These are phyloP conservation scores for Melopsittacus undulatus DNA, from an alignment of 2,797 vertebrate species.

Conservation along the genomic window DNA sequence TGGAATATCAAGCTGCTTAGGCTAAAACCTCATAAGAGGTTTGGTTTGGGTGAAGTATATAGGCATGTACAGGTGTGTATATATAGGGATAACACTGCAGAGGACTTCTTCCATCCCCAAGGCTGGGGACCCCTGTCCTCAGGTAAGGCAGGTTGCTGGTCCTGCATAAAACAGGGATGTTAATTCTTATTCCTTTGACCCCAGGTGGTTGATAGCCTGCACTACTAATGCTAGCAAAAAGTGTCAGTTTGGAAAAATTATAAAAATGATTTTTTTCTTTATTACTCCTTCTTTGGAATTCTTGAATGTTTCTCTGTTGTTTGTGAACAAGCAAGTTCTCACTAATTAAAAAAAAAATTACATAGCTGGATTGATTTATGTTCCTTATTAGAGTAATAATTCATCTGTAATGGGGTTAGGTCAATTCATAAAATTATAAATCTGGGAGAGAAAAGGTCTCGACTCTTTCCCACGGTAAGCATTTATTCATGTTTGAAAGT, in stretches of 20 bases:
- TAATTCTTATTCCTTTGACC: background rate
- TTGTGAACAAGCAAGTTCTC: background rate
- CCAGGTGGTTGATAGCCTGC: background rate
- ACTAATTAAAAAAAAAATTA: background rate
- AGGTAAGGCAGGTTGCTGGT: background rate
- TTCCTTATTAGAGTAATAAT: slow-evolving; percentile 46
- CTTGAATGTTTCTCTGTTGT: slow-evolving; percentile 13
- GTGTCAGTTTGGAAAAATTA: background rate
- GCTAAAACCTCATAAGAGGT: background rate
- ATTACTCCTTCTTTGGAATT: background rate
- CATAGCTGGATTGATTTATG: slow-evolving; percentile 24
- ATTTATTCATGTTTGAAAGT: slow-evolving; percentile 26
- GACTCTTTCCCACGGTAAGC: background rate
- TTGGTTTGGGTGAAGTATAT: background rate
- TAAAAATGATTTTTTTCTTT: background rate
- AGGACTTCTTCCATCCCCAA: background rate
- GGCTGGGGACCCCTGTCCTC: background rate
- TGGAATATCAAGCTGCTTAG: background rate
- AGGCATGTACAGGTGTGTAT: background rate
- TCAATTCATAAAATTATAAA: slow-evolving; percentile 57
- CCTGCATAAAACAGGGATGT: background rate
- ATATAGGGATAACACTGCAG: background rate
- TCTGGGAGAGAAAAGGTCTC: slow-evolving; percentile 1
- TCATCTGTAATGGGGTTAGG: slow-evolving; percentile 4
- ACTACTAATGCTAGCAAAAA: background rate